phyloP scores from a whole-genome alignment of 2,888 invertebrate species.

The Kuschelorhynchus macadamiae region DNA sequence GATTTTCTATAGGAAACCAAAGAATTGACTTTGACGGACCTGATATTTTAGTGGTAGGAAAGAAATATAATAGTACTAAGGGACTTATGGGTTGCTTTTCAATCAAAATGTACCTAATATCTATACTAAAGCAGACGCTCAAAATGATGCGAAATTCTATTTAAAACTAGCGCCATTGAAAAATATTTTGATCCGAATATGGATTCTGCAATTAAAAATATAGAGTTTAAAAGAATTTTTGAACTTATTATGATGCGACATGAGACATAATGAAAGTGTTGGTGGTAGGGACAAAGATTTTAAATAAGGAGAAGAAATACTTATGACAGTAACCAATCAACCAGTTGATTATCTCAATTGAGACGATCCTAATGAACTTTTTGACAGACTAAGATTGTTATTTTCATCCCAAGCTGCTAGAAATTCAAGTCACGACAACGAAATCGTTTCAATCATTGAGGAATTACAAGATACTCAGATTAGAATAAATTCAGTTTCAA shows the following conservation, averaged over 20 bases:
- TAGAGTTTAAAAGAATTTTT: too few relatives aligned
- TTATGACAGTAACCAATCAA: slow-evolving; percentile 23
- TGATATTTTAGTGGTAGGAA: neutral
- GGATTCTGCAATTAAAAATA: neutral
- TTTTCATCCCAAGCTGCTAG: slow-evolving; percentile 56
- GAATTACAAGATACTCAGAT: slow-evolving; percentile 50
- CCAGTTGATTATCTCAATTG: slow-evolving; percentile 29
- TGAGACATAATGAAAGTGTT: neutral
- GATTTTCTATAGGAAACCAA: slow-evolving; percentile 2
- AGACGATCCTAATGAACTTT: slow-evolving; percentile 53
- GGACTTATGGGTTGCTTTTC: slow-evolving; percentile 1
- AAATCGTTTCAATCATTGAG: slow-evolving; percentile 62
- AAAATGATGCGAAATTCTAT: slow-evolving; percentile 1
- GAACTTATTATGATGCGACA: neutral
- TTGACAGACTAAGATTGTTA: slow-evolving; percentile 57
- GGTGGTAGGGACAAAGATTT: too few relatives aligned
- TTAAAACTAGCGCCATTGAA: neutral
- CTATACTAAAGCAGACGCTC: neutral
- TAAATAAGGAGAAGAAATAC: neutral
- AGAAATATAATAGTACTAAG: neutral
- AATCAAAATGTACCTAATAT: neutral
- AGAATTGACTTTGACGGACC: slow-evolving; percentile 2
- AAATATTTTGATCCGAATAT: too few relatives aligned
- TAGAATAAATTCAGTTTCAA: slow-evolving; percentile 13
- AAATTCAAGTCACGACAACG: slow-evolving; percentile 55